Base-by-base conservation (phyloP, 2,113 vertebrate species). In the Labrus mixtus region DNA sequence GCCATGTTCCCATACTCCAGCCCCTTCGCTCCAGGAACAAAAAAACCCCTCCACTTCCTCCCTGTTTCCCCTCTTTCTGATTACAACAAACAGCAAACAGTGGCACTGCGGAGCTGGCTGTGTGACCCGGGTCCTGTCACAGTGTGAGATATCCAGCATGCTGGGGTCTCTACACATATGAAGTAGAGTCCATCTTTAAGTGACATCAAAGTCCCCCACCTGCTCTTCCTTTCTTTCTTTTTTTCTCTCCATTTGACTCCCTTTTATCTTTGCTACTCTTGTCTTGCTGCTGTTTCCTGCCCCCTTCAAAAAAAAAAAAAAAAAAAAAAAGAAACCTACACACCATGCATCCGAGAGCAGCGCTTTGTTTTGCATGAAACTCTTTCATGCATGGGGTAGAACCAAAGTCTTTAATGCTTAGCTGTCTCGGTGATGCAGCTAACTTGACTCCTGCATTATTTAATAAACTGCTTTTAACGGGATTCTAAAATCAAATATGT, bases 401-500 rank as follows among this genome's bases (percentile, higher is more conserved):
- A 78, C 66, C 23, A 8, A 8, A 80, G 80, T 4, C 41, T 70
- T 79, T 76, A 70, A 86, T 46, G 69, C 71, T 64, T 64, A 4
- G 13, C 58, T 10, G 60, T 77, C 58, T 67, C 69, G 73, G 81
- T 86, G 82, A 78, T 82, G 62, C 76, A 84, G 83, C 83, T 88
- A 91, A 90, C 80, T 3, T 3, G 12, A 82, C 57, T 25, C 64
- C 39, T 83, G 88, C 87, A 91, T 93, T 81, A 91, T 93, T 92
- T 58, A 91, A 85, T 62, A 61, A 61, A 86, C 82, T 87, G 84
- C 81, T 92, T 33, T 89, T 82, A 81, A 89, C n/a, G 79, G 76
- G 77, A 78, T 84, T 83, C 53, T 77, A 92, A 93, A 93, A 91
- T 93, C 87, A 92, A 90, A 92, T 90, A 85, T 89, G 85, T 87